Evolutionary conservation across 2,113 vertebrate genomes (phyloP).

Genomic region (Ictalurus furcatus): DNA sequence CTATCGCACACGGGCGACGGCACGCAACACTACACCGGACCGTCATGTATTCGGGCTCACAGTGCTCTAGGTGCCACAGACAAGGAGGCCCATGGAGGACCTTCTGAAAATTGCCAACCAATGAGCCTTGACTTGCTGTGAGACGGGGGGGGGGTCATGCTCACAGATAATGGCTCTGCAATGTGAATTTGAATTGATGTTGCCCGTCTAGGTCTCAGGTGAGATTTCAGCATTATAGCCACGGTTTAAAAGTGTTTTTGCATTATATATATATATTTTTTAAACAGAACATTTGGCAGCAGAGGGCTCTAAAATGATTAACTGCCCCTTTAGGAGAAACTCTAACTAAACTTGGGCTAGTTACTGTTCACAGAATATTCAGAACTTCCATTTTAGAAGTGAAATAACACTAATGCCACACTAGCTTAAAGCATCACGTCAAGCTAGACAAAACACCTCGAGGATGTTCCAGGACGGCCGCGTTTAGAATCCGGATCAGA

Average conservation of each 20-base stretch:
- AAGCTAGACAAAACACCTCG: background rate
- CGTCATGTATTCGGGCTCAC: background rate
- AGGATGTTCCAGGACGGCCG: background rate
- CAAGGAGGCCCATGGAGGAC: background rate
- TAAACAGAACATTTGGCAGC: background rate
- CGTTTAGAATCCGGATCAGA: background rate
- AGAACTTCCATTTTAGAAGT: background rate
- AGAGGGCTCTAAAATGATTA: background rate
- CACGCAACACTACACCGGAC: constrained; percentile 6
- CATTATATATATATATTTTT: background rate
- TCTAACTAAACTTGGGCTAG: background rate
- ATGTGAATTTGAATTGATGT: background rate
- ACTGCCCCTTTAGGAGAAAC: background rate
- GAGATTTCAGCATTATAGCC: background rate
- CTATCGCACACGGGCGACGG: background rate
- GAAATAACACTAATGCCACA: background rate
- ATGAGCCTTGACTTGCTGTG: constrained; percentile 26
- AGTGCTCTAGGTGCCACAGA: background rate
- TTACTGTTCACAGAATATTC: background rate
- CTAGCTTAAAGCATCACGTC: background rate
- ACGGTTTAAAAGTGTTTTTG: background rate
- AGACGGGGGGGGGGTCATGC: background rate
- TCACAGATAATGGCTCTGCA: constrained; percentile 15
- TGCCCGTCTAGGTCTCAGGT: background rate
- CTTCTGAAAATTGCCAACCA: constrained; percentile 34